A percentile compares a stretch with the other conserved stretches of the same genome.
Evolutionary conservation across 2,797 vertebrate genomes (phyloP).

Genomic region (Distichodus sexfasciatus): DNA sequence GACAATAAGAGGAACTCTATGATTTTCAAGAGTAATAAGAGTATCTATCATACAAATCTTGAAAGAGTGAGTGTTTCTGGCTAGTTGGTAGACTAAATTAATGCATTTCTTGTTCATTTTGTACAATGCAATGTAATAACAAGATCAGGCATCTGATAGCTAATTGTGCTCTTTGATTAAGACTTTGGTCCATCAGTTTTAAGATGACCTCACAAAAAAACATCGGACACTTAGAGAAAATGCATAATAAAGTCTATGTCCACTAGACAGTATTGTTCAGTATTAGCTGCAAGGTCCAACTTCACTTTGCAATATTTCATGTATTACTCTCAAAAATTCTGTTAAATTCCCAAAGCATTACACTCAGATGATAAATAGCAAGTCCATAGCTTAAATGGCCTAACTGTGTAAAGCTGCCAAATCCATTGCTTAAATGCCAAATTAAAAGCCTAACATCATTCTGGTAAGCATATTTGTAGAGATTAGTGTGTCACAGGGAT

Average conservation of each 20-base stretch:
- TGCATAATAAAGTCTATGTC: too few relatives aligned
- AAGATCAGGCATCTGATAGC: too few relatives aligned
- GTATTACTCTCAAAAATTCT: not conserved
- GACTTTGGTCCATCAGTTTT: not conserved
- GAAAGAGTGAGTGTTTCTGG: not conserved
- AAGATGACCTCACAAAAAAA: too few relatives aligned
- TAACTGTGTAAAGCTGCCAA: not conserved
- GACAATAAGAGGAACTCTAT: not conserved
- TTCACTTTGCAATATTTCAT: not conserved
- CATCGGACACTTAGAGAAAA: too few relatives aligned
- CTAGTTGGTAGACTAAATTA: too few relatives aligned
- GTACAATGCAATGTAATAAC: too few relatives aligned
- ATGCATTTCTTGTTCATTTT: too few relatives aligned
- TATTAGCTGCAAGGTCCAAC: not conserved
- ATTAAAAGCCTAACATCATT: not conserved
- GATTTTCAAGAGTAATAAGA: not conserved
- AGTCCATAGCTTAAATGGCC: not conserved
- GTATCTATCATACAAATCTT: not conserved
- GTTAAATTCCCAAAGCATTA: not conserved
- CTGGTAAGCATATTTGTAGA: not conserved
- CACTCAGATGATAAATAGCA: not conserved
- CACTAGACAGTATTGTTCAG: too few relatives aligned
- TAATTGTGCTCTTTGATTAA: not conserved
- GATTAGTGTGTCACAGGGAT: not conserved
- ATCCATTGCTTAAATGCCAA: constrained; percentile 3